Percentiles rank a stretch among this genome's conserved stretches.
phyloP scores from a whole-genome alignment of 2,113 vertebrate genomes.

The Protomyctophum bolini region DNA sequence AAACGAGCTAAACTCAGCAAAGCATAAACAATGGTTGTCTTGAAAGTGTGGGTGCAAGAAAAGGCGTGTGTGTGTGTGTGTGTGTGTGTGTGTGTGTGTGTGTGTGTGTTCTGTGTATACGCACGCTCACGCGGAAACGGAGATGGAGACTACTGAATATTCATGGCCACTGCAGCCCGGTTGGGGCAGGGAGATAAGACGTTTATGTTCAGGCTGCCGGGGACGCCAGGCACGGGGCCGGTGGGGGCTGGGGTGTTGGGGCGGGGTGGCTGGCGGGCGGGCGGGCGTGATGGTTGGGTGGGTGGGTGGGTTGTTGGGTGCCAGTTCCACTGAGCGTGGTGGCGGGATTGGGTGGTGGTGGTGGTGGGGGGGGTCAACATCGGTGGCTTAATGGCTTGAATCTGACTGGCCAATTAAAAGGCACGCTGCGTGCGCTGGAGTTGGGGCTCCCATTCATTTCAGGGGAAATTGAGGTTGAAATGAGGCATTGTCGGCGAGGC shows the following conservation, averaged over 20 bases:
- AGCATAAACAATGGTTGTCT: slow-evolving; percentile 59
- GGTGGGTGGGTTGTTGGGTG: not conserved
- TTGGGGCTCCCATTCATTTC: slow-evolving; percentile 75
- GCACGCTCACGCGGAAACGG: slow-evolving; percentile 45
- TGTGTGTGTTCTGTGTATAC: not conserved
- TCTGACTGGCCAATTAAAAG: slow-evolving; percentile 82
- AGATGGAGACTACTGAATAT: slow-evolving; percentile 75
- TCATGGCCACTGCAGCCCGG: slow-evolving; percentile 64
- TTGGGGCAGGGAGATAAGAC: slow-evolving; percentile 71
- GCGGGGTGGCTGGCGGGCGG: slow-evolving; percentile 2
- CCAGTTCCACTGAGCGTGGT: slow-evolving; percentile 46
- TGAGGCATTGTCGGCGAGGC: slow-evolving; percentile 72
- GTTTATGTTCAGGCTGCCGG: slow-evolving; percentile 62
- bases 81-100: slow-evolving; percentile 1
- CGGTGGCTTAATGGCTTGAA: slow-evolving; percentile 81
- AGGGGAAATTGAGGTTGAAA: slow-evolving; percentile 82
- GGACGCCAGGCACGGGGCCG: slow-evolving; percentile 14
- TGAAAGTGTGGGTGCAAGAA: slow-evolving; percentile 44
- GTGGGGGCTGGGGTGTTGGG: not conserved
- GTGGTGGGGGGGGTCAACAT: slow-evolving; percentile 69
- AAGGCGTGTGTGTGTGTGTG: slow-evolving; percentile 34
- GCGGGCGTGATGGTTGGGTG: not conserved
- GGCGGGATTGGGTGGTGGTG: slow-evolving; percentile 12
- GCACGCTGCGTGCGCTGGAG: slow-evolving; percentile 63
- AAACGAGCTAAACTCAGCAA: slow-evolving; percentile 65